A percentile compares a stretch with the other conserved stretches of the same genome.
Conservation (phyloP, 2,113 vertebrate genomes). For the Eleginops maclovinus region DNA sequence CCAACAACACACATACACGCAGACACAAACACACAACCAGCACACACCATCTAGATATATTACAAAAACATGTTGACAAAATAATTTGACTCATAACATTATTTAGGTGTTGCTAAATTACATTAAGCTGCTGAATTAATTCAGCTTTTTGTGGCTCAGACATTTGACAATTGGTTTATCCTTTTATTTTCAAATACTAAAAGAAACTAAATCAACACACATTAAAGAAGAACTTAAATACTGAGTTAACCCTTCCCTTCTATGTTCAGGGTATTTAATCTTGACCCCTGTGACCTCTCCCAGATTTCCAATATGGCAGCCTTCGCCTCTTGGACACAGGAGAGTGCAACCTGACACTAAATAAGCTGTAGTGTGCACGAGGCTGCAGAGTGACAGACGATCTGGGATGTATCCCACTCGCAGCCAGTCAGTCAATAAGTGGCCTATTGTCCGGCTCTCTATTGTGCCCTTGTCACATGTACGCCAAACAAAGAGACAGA, state of each 20-base stretch:
- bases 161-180: background rate
- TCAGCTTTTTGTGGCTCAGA: background rate
- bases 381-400: constrained; percentile 68
- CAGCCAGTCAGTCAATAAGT: constrained; percentile 77
- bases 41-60: constrained; percentile 22
- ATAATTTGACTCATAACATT: background rate
- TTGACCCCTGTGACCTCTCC: constrained; percentile 53
- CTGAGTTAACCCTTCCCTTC: background rate
- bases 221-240: background rate
- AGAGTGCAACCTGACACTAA: constrained; percentile 69
- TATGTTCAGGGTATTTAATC: constrained; percentile 3
- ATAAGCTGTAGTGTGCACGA: constrained; percentile 47
- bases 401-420: constrained; percentile 70
- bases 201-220: background rate
- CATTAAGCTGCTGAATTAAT: background rate
- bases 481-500: constrained; percentile 65
- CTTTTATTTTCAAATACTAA: background rate
- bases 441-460: constrained; percentile 69
- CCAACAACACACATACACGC: constrained; percentile 36
- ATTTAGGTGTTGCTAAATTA: constrained; percentile 19
- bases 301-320: constrained; percentile 61
- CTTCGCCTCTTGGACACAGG: constrained; percentile 41
- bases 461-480: constrained; percentile 77
- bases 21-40: background rate
- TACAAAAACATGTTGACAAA: constrained; percentile 36